Conservation (phyloP, 1,140 invertebrate species). For the Listronotus oregonensis region DNA sequence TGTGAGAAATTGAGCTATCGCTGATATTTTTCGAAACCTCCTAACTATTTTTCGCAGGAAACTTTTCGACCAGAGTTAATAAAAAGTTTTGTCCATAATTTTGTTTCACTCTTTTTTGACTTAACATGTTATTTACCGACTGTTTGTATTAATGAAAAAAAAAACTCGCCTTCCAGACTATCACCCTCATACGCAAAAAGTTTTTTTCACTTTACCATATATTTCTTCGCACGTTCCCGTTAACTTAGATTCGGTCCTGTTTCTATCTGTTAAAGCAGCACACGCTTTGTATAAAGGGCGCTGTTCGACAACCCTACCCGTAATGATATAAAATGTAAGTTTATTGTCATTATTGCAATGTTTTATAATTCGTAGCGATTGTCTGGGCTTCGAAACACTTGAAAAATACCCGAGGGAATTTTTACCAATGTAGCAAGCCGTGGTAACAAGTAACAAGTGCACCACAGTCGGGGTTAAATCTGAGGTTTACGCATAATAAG, state of each 20-base stretch:
- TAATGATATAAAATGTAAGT: slow-evolving; percentile 39
- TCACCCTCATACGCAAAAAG: no score
- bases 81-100: no score
- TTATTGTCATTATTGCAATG: slow-evolving; percentile 39
- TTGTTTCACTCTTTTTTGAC: no score
- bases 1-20: no score
- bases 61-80: no score
- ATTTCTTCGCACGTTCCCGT: no score
- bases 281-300: slow-evolving; percentile 22
- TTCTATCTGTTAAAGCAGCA: slow-evolving; percentile 5
- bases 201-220: no score
- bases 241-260: neutral
- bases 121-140: no score
- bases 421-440: slow-evolving; percentile 23
- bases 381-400: slow-evolving; percentile 33
- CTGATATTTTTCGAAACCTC: no score
- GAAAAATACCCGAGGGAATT: slow-evolving; percentile 39
- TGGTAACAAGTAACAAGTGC: slow-evolving; percentile 38
- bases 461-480: slow-evolving; percentile 32
- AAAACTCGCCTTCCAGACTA: no score
- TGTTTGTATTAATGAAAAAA: no score
- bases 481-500: slow-evolving; percentile 38
- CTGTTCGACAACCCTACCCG: slow-evolving; percentile 30
- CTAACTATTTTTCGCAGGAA: no score
- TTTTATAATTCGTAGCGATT: slow-evolving; percentile 41